Evolutionary conservation across 2,113 vertebrate genomes (phyloP).

Genomic region (Psophia crepitans): DNA sequence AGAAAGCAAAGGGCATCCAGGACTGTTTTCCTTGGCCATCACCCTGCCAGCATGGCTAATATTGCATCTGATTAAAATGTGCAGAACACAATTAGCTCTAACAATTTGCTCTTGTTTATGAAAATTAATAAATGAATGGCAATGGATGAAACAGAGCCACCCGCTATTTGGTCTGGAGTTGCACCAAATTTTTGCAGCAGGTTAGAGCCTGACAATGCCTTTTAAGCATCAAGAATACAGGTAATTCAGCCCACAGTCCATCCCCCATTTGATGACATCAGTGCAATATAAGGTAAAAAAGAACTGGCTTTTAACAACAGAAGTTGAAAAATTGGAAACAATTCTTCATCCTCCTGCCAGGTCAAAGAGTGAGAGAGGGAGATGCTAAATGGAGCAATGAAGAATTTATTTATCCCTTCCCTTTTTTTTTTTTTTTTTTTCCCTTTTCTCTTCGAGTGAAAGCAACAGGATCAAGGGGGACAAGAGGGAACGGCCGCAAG

Average conservation of each 20-base stretch:
- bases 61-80: background rate
- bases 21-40: background rate
- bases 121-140: background rate
- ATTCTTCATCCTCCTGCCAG: background rate
- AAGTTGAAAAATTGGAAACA: background rate
- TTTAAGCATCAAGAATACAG: background rate
- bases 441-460: background rate
- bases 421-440: background rate
- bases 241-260: background rate
- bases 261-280: background rate
- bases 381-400: background rate
- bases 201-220: background rate
- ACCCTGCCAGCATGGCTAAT: background rate
- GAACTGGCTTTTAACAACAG: background rate
- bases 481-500: too few species aligned
- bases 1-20: background rate
- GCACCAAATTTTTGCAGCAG: background rate
- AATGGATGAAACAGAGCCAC: background rate
- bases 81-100: background rate
- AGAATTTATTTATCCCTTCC: background rate
- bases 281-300: background rate
- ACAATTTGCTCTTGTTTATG: background rate
- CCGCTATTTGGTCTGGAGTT: background rate
- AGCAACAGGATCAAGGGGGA: fast-evolving
- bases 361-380: background rate